phyloP scores from a whole-genome alignment of 2,797 vertebrate genomes.

The Ptychadena robeensis region DNA sequence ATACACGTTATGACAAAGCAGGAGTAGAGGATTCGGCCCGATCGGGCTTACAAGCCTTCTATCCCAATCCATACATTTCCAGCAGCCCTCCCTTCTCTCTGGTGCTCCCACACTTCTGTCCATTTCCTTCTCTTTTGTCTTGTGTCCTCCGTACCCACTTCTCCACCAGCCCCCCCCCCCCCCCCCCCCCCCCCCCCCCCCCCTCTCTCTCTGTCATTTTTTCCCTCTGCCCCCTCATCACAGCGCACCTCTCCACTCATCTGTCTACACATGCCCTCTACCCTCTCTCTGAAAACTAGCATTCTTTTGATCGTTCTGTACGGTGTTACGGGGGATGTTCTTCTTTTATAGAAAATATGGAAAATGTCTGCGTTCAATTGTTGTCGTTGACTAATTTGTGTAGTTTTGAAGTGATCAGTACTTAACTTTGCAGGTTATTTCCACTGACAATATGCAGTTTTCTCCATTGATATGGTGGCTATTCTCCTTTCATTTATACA shows the following conservation, averaged over 20 bases:
- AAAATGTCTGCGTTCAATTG: background rate
- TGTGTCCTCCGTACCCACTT: slow-evolving; percentile 27
- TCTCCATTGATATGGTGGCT: background rate
- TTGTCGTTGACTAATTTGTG: background rate
- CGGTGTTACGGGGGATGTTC: background rate
- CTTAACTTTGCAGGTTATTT: background rate
- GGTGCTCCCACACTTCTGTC: slow-evolving; percentile 29
- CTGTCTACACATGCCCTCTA: slow-evolving; percentile 17
- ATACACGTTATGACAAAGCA: too few relatives aligned
- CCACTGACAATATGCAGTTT: background rate
- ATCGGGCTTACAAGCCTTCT: too few relatives aligned
- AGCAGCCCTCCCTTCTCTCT: background rate
- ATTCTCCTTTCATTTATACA: slow-evolving; percentile 1
- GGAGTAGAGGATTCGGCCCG: too few relatives aligned
- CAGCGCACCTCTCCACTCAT: slow-evolving; percentile 6
- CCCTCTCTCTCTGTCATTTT: slow-evolving; percentile 7
- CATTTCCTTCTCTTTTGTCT: slow-evolving; percentile 32
- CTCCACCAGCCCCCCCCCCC: slow-evolving; percentile 7
- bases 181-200: slow-evolving; percentile 13
- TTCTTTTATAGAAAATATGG: background rate
- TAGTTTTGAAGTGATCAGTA: background rate
- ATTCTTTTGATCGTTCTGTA: slow-evolving; percentile 4
- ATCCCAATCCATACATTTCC: background rate
- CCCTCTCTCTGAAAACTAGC: slow-evolving; percentile 6
- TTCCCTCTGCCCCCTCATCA: slow-evolving; percentile 8